Evolutionary conservation across 2,888 invertebrate genomes (phyloP), one percentile per base, ranked within the genome.

Genomic region (Pandemis heparana): DNA sequence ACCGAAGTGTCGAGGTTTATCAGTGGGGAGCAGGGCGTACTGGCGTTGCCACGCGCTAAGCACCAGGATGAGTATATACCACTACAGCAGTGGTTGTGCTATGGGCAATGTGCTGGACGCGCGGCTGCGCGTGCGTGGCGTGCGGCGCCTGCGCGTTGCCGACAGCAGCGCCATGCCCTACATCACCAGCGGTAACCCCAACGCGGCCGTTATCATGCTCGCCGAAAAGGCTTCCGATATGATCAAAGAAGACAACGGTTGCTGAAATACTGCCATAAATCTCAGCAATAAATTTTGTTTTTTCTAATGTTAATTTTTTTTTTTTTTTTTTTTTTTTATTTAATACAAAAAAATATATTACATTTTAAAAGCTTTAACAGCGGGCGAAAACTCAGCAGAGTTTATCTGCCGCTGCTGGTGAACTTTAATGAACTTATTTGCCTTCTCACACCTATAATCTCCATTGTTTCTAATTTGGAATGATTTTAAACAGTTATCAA

Each of bases 61-160:
- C 82, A 94, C 95, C 74, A 95, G 96, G 0, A 94, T 95, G 67
- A 96, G 97, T 0, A 95, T 96, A 65, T 97, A 96, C 80, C 96
- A 97, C 83, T 96, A 96, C 0, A 90, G 95, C 0, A 96, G 97
- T 0, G 97, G 97, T 0, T 96, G 96, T 67, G 96, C 96, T 82
- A 97, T 97, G 97, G 97, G 97, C 0, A 95, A 96, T 0, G 97
- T 97, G 0, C 96, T 97, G 0, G 96, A 96, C 85, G 93, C 95
- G 0, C 85, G 95, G 53, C 85, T 97, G 3, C 64, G 65, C 9
- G 85, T 86, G 0, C 64, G 51, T 5, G 81, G 83, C 1, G 81
- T 85, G 0, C 62, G 76, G 8, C 62, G 72, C 0, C 61, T 86
- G 7, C 79, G 85, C 14, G 84, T 87, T 5, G 83, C 77, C 0